phyloP scores from a whole-genome alignment of 2,113 vertebrate species.

The Apistogramma diplotaenia region DNA sequence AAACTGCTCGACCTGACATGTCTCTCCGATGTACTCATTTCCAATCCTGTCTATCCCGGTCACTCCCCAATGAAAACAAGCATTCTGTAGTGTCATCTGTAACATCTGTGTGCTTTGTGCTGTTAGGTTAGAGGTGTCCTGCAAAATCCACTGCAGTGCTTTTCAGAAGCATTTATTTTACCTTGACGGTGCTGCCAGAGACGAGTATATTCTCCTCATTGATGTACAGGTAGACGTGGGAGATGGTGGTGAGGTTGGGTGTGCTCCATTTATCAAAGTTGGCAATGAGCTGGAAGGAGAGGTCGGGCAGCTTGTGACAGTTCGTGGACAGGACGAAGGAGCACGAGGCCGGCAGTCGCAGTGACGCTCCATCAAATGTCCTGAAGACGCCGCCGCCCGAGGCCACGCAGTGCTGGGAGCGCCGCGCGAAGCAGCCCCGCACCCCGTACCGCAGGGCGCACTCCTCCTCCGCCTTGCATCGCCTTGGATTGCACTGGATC shows the following conservation, averaged over 20 bases:
- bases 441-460: slow-evolving; percentile 85
- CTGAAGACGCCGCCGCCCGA: slow-evolving; percentile 93
- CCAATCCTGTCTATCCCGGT: not conserved
- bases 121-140: too few species aligned
- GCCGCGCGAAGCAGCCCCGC: slow-evolving; percentile 88
- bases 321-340: slow-evolving; percentile 97
- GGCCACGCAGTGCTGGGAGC: slow-evolving; percentile 88
- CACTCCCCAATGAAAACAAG: too few species aligned
- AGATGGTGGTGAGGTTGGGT: slow-evolving; percentile 95
- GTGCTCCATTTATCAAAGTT: slow-evolving; percentile 98
- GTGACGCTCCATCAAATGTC: slow-evolving; percentile 94
- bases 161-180: slow-evolving; percentile 46
- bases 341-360: slow-evolving; percentile 94
- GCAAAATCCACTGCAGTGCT: too few species aligned
- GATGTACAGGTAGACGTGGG: slow-evolving; percentile 95
- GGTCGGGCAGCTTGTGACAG: slow-evolving; percentile 95
- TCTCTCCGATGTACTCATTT: not conserved
- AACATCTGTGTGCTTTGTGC: too few species aligned
- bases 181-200: slow-evolving; percentile 92
- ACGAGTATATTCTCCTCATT: slow-evolving; percentile 99
- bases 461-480: slow-evolving; percentile 93
- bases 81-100: too few species aligned
- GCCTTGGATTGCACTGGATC: slow-evolving; percentile 92
- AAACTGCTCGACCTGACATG: too few species aligned
- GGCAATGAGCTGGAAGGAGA: slow-evolving; percentile 98